A percentile compares a stretch with the other conserved stretches of the same genome.
Conservation (phyloP, 2,888 invertebrate genomes). For the Sylvicola fuscatus region DNA sequence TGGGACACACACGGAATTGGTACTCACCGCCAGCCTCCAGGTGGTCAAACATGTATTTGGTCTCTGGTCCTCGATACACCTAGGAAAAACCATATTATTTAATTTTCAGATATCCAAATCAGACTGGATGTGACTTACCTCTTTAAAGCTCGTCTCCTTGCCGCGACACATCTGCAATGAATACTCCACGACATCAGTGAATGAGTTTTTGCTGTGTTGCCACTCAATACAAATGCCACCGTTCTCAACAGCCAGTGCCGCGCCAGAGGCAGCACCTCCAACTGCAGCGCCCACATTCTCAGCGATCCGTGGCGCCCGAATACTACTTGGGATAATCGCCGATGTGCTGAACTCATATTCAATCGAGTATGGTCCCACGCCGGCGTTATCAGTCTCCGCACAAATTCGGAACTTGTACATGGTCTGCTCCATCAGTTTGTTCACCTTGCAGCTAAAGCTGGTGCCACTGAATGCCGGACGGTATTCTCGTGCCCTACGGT, state of each 20-base stretch:
- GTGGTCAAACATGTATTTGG: slow-evolving; percentile 39
- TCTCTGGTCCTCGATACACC: slow-evolving; percentile 45
- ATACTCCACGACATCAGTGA: slow-evolving; percentile 49
- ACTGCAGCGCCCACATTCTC: slow-evolving; percentile 13
- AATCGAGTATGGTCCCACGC: slow-evolving; percentile 58
- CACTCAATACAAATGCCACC: slow-evolving; percentile 38
- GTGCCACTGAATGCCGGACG: slow-evolving; percentile 61
- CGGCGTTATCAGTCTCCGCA: slow-evolving; percentile 63
- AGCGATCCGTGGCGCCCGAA: slow-evolving; percentile 41
- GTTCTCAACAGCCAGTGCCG: slow-evolving; percentile 26
- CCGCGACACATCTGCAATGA: slow-evolving; percentile 44
- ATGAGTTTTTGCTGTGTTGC: slow-evolving; percentile 35
- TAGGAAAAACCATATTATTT: slow-evolving; percentile 14
- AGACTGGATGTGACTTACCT: slow-evolving; percentile 25
- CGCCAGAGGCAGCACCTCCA: slow-evolving; percentile 20
- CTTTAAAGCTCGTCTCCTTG: slow-evolving; percentile 38
- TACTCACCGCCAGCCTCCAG: slow-evolving; percentile 59
- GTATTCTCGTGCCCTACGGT: slow-evolving; percentile 38
- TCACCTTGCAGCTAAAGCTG: slow-evolving; percentile 54
- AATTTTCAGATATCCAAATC: slow-evolving; percentile 1
- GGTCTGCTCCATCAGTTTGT: slow-evolving; percentile 62
- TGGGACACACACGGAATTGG: slow-evolving; percentile 54
- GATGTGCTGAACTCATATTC: slow-evolving; percentile 48
- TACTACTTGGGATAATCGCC: slow-evolving; percentile 59
- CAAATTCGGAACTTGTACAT: slow-evolving; percentile 69